A percentile compares a stretch with the other conserved stretches of the same genome.
Conservation (phyloP, 2,113 vertebrate genomes). For the Acrocephalus arundinaceus region DNA sequence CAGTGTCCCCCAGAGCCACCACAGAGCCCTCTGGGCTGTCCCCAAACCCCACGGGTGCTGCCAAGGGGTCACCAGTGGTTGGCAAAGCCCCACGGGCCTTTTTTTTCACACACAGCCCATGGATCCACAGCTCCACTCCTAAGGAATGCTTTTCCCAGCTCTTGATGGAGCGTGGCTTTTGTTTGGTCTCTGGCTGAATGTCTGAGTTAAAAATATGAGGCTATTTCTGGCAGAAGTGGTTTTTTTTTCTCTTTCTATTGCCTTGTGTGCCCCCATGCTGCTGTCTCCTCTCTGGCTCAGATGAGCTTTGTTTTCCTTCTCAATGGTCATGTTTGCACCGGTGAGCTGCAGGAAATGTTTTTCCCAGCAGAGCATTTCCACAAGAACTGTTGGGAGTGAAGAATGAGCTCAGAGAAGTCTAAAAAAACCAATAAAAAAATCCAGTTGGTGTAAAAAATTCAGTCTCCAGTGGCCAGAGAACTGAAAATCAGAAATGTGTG, state of each 20-base stretch:
- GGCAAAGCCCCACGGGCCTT: background rate
- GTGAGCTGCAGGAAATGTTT: constrained; percentile 49
- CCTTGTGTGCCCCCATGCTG: constrained; percentile 33
- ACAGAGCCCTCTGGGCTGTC: background rate
- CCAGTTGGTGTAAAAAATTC: background rate
- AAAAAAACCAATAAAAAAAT: background rate
- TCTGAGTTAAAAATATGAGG: constrained; percentile 62
- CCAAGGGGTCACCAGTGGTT: background rate
- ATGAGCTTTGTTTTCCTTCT: constrained; percentile 56
- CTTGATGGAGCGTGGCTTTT: constrained; percentile 4
- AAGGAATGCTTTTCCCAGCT: background rate
- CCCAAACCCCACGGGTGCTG: fast-evolving
- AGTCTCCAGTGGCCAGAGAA: background rate
- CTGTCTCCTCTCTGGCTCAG: constrained; percentile 36
- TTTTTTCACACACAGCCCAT: background rate
- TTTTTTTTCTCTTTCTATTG: background rate
- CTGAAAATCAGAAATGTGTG: background rate
- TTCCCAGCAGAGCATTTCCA: constrained; percentile 12
- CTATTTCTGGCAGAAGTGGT: constrained; percentile 33
- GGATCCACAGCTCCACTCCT: background rate
- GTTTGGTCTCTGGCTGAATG: constrained; percentile 39
- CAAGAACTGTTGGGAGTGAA: background rate
- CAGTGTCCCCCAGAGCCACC: background rate
- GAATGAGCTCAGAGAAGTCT: background rate
- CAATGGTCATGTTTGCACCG: constrained; percentile 26